These are phyloP conservation scores for Zeugodacus cucurbitae DNA, from an alignment of 1,140 invertebrate genomes.

Conservation along the genomic window DNA sequence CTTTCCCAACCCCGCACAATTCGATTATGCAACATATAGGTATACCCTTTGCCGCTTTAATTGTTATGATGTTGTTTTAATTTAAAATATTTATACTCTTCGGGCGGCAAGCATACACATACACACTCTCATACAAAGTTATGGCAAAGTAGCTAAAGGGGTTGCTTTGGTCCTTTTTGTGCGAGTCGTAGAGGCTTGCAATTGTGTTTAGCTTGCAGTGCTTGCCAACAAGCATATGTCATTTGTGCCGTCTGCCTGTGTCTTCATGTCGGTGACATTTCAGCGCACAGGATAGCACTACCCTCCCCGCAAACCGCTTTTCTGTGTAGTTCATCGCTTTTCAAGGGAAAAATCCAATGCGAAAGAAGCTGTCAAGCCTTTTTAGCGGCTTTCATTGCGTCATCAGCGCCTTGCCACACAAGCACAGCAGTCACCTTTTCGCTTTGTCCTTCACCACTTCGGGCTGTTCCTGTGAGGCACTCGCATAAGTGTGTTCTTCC, in stretches of 20 bases:
- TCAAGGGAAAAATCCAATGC: background rate
- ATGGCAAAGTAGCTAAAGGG: background rate
- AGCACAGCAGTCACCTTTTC: background rate
- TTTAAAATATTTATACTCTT: slow-evolving; percentile 9
- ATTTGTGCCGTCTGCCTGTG: background rate
- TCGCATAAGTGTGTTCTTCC: background rate
- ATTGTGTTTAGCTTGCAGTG: background rate
- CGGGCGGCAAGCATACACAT: background rate
- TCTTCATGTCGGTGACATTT: background rate
- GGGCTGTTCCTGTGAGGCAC: background rate
- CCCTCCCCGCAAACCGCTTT: background rate
- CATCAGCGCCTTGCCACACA: background rate
- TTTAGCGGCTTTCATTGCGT: background rate
- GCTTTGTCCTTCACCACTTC: background rate
- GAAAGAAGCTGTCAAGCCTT: background rate
- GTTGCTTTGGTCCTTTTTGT: background rate
- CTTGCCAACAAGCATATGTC: background rate
- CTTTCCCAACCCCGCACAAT: background rate
- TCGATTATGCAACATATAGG: background rate
- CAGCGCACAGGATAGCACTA: too few relatives aligned
- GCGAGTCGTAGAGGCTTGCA: background rate
- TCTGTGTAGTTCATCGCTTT: background rate
- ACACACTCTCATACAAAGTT: background rate
- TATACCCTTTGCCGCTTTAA: background rate
- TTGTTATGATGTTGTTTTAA: slow-evolving; percentile 11